Conservation (phyloP, 2,113 vertebrate genomes). For the Pitta sordida region DNA sequence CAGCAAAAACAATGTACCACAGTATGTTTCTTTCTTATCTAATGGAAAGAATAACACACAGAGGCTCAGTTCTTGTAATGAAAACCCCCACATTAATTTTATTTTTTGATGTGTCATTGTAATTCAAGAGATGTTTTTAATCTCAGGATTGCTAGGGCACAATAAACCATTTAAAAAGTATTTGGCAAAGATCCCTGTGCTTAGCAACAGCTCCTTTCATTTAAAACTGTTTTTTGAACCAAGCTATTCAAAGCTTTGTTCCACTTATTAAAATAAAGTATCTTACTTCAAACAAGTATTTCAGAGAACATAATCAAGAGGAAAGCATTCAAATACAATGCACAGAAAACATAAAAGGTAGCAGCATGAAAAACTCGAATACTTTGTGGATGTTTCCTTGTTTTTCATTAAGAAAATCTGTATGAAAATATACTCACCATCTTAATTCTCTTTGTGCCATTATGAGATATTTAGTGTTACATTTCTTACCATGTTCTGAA, state of each 20-base stretch:
- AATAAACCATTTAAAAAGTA: constrained; percentile 81
- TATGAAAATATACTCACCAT: background rate
- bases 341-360: constrained; percentile 61
- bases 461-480: background rate
- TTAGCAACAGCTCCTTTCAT: constrained; percentile 72
- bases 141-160: constrained; percentile 77
- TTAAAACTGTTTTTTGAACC: constrained; percentile 73
- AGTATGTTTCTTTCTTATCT: constrained; percentile 72
- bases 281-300: constrained; percentile 71
- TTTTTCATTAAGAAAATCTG: constrained; percentile 39
- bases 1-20: constrained; percentile 71
- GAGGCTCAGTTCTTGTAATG: constrained; percentile 77
- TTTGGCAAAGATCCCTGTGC: constrained; percentile 74
- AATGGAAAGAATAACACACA: constrained; percentile 79
- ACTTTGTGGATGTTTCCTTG: constrained; percentile 38
- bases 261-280: constrained; percentile 78
- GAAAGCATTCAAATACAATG: constrained; percentile 58
- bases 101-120: constrained; percentile 82
- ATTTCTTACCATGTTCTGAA: background rate
- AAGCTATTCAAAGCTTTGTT: constrained; percentile 74
- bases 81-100: constrained; percentile 80
- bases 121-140: constrained; percentile 85
- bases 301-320: constrained; percentile 60
- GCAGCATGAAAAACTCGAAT: constrained; percentile 27
- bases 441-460: background rate